phyloP scores from a whole-genome alignment of 2,888 invertebrate species.

The Endotricha flammealis region DNA sequence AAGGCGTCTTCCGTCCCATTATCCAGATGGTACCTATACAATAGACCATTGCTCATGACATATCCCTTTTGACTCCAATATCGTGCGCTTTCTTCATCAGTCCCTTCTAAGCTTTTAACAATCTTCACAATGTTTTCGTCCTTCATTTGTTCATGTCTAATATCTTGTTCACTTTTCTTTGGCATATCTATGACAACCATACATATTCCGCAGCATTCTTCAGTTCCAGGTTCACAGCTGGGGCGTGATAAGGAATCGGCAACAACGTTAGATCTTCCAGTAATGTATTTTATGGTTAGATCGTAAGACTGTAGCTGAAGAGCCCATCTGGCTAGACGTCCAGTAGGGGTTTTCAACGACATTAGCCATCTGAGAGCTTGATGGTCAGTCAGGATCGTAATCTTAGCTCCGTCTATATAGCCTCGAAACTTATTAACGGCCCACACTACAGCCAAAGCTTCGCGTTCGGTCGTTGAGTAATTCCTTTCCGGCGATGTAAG shows the following conservation, averaged over 20 bases:
- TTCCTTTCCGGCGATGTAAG: no score
- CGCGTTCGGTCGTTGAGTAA: no score
- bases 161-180: constrained; percentile 1
- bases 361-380: no score
- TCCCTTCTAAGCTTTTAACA: constrained; percentile 2
- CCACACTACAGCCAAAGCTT: no score
- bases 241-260: constrained; percentile 11
- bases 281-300: no score
- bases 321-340: no score
- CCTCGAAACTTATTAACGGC: no score
- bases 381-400: no score
- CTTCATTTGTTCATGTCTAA: constrained; percentile 7
- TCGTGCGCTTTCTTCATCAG: constrained; percentile 4
- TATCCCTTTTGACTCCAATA: constrained; percentile 22
- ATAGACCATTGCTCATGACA: constrained; percentile 16
- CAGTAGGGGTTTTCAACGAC: no score
- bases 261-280: no score
- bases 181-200: constrained; percentile 9
- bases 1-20: constrained; percentile 14
- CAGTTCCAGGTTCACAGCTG: constrained; percentile 5
- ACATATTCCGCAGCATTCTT: constrained; percentile 11
- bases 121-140: constrained; percentile 11
- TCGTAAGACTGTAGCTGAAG: no score
- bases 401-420: no score
- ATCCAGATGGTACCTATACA: constrained; percentile 15